Percentiles rank a stretch among this genome's conserved stretches.
Evolutionary conservation across 1,140 invertebrate species (phyloP).

Genomic region (Eciton burchellii): DNA sequence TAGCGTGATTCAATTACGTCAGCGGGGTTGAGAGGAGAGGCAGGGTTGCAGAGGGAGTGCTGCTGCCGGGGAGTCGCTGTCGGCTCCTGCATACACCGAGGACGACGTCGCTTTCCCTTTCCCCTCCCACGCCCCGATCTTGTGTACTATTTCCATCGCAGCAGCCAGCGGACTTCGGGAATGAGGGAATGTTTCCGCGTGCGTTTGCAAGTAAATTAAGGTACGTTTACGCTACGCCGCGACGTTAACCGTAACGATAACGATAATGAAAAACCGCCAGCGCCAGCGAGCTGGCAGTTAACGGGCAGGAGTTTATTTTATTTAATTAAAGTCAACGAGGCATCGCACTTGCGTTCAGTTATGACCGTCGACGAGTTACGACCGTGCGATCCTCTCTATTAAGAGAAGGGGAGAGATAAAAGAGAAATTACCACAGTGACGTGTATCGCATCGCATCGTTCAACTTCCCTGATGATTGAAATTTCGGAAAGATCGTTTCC

Average conservation of each 20-base stretch:
- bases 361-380: too few species aligned
- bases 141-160: background rate
- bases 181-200: constrained; percentile 55
- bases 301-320: background rate
- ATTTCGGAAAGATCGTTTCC: background rate
- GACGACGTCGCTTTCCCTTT: constrained; percentile 57
- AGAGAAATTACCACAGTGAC: too few species aligned
- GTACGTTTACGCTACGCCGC: constrained; percentile 14
- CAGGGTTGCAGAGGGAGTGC: constrained; percentile 32
- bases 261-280: constrained; percentile 1
- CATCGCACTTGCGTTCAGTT: too few species aligned
- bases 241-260: constrained; percentile 28
- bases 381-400: too few species aligned
- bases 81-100: constrained; percentile 67
- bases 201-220: constrained; percentile 46
- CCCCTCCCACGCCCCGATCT: constrained; percentile 4
- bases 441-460: too few species aligned
- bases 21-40: constrained; percentile 43
- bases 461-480: too few species aligned
- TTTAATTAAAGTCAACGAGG: background rate
- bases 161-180: constrained; percentile 21
- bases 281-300: background rate
- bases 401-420: too few species aligned
- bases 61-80: constrained; percentile 42
- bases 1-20: constrained; percentile 76